Conservation (phyloP, 2,888 invertebrate species). For the Euplexia lucipara region DNA sequence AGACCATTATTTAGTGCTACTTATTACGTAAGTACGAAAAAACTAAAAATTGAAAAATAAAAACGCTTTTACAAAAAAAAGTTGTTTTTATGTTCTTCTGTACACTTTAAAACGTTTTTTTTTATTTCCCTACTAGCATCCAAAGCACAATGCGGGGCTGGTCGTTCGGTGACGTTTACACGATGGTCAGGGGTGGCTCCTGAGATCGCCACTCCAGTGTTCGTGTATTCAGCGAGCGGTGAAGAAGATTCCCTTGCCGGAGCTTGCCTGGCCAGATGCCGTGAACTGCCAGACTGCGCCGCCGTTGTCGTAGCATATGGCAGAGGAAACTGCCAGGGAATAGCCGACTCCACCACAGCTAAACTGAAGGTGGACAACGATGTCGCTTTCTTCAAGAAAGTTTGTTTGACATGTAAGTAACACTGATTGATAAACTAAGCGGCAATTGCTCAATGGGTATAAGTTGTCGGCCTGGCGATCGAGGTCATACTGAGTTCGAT, state of each 20-base stretch:
- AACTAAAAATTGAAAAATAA: too few species aligned
- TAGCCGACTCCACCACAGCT: constrained; percentile 73
- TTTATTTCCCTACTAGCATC: constrained; percentile 63
- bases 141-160: constrained; percentile 76
- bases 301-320: constrained; percentile 87
- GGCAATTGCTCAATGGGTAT: too few species aligned
- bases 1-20: too few species aligned
- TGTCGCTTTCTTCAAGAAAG: constrained; percentile 92
- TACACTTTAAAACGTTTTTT: background rate
- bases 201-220: constrained; percentile 81
- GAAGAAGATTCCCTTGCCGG: constrained; percentile 85
- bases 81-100: too few species aligned
- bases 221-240: constrained; percentile 86
- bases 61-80: too few species aligned
- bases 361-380: constrained; percentile 88
- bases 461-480: too few species aligned
- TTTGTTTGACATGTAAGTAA: constrained; percentile 90
- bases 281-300: constrained; percentile 84
- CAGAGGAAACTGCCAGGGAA: constrained; percentile 87
- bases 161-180: constrained; percentile 76
- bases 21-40: too few species aligned
- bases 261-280: constrained; percentile 85
- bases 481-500: too few species aligned
- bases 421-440: too few species aligned
- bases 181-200: constrained; percentile 85